These are phyloP conservation scores for Tupaia chinensis DNA, from an alignment of 2,113 vertebrate species.

Conservation along the genomic window DNA sequence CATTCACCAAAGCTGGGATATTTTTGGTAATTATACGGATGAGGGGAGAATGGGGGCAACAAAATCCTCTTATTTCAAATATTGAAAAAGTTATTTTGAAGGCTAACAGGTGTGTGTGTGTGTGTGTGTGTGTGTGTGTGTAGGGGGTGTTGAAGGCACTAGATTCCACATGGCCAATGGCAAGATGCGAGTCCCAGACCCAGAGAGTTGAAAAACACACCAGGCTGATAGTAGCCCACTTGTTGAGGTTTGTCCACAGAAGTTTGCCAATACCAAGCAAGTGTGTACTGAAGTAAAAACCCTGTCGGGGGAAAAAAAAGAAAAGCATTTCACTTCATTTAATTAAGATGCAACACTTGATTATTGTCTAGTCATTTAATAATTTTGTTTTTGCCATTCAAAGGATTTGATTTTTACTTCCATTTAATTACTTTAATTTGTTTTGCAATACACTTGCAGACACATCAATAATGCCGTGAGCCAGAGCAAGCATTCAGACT, in stretches of 20 bases:
- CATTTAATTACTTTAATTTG: slow-evolving; percentile 64
- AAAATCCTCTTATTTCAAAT: rapidly evolving
- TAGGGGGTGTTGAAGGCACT: too few species aligned
- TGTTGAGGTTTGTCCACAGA: background rate
- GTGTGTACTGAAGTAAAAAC: background rate
- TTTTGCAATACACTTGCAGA: background rate
- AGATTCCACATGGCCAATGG: too few species aligned
- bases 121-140: too few species aligned
- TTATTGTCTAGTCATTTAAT: slow-evolving; percentile 40
- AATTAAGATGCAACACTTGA: slow-evolving; percentile 21
- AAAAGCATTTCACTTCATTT: background rate
- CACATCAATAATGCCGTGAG: background rate
- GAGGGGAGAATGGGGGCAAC: rapidly evolving
- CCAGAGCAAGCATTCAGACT: rapidly evolving
- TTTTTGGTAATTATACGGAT: rapidly evolving
- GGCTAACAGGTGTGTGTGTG: too few species aligned
- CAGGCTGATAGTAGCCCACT: too few species aligned
- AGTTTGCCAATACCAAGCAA: rapidly evolving
- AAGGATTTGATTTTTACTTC: background rate
- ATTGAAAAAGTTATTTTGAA: too few species aligned
- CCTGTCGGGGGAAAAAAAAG: background rate
- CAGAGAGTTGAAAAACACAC: too few species aligned
- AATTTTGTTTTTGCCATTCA: slow-evolving; percentile 38
- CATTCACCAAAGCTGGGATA: rapidly evolving
- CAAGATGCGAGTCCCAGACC: too few species aligned